phyloP scores from a whole-genome alignment of 2,888 invertebrate genomes.

The Elysia crispata region DNA sequence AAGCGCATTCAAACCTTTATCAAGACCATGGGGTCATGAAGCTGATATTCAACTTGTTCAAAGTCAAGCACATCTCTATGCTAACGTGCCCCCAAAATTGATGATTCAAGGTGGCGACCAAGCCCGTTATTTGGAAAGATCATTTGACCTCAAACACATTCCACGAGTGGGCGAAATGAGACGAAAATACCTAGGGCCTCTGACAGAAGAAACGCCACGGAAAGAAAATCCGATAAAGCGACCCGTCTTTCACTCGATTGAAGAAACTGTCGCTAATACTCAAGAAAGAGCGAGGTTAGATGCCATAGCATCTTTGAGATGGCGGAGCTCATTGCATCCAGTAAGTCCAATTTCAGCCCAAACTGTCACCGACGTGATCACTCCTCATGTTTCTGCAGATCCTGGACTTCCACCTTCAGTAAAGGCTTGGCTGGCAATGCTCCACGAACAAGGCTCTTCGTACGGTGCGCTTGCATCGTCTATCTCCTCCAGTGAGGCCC shows the following conservation, averaged over 20 bases:
- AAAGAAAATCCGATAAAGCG: neutral
- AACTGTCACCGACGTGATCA: too few species aligned
- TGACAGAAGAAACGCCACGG: too few species aligned
- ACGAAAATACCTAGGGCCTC: too few species aligned
- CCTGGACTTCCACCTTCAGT: neutral
- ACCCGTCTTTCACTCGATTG: neutral
- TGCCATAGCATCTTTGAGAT: constrained; percentile 41
- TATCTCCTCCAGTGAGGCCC: neutral
- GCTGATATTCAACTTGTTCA: too few species aligned
- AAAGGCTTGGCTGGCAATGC: neutral
- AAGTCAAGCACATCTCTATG: too few species aligned
- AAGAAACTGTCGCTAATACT: neutral
- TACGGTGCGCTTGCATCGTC: neutral
- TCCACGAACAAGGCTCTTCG: neutral
- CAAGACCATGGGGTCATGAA: too few species aligned
- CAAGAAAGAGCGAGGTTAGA: constrained; percentile 25
- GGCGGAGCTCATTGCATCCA: constrained; percentile 30
- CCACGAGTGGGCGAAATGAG: too few species aligned
- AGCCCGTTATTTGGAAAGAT: too few species aligned
- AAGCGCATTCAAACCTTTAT: too few species aligned
- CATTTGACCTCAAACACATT: too few species aligned
- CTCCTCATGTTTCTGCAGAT: neutral
- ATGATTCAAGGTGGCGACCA: too few species aligned
- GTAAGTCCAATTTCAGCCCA: constrained; percentile 18
- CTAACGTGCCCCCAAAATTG: too few species aligned